Conservation (phyloP, 2,888 invertebrate genomes). For the Leptopilina myrica region DNA sequence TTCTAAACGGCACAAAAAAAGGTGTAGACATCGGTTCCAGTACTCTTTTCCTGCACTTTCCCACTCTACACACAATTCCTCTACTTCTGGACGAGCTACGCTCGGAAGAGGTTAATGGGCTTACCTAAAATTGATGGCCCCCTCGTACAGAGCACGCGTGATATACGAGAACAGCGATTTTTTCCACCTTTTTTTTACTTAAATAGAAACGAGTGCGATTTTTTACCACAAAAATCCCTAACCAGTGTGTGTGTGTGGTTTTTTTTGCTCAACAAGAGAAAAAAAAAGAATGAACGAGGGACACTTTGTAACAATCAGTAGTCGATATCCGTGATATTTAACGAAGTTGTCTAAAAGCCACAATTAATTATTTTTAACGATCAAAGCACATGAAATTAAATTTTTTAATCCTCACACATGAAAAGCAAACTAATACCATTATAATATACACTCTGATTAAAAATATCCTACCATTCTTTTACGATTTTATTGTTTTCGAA, state of each 20-base stretch:
- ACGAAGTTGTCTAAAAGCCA: background rate
- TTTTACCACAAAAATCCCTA: slow-evolving; percentile 32
- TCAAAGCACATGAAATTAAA: slow-evolving; percentile 4
- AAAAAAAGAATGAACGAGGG: background rate
- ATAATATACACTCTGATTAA: background rate
- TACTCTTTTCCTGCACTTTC: slow-evolving; percentile 47
- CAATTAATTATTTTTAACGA: slow-evolving; percentile 20
- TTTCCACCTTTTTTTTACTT: slow-evolving; percentile 27
- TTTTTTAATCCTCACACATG: background rate
- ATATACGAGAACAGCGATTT: slow-evolving; percentile 29
- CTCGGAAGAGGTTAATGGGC: slow-evolving; percentile 68
- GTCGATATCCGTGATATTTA: background rate
- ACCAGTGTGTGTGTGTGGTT: slow-evolving; percentile 28
- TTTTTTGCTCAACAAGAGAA: background rate
- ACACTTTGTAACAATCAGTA: slow-evolving; percentile 24
- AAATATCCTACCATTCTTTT: too few species aligned
- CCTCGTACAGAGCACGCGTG: slow-evolving; percentile 27
- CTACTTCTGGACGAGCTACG: slow-evolving; percentile 52
- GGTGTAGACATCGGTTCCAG: slow-evolving; percentile 54
- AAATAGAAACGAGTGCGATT: slow-evolving; percentile 29
- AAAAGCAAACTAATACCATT: background rate
- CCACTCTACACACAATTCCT: slow-evolving; percentile 44
- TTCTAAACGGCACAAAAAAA: slow-evolving; percentile 40
- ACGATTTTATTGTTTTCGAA: too few species aligned
- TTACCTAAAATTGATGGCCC: slow-evolving; percentile 70